Base-by-base conservation (phyloP, 2,113 vertebrate species). In the Tinamus guttatus region DNA sequence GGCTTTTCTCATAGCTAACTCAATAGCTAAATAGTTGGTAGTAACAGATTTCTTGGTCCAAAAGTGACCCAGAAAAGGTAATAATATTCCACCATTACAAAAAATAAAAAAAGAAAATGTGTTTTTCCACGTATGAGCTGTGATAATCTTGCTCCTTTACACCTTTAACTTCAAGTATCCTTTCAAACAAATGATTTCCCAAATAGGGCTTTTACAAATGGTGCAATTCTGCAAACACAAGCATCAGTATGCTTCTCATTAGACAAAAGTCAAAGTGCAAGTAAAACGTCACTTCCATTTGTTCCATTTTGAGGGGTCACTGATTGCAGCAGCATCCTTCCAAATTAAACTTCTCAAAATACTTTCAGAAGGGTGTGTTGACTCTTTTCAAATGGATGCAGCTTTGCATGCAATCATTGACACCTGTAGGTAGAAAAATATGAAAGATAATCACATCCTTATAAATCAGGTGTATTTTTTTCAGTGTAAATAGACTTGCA, bases 151-250 rank as follows among this genome's bases (percentile, higher is more conserved):
- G 36, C 86, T 75, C 68, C 32, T 93, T 80, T 87, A 78, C 30
- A 67, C 59, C 34, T 71, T 73, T 41, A 64, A 89, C 90, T 90
- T 78, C 85, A 58, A 38, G 27, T 63, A 78, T 30, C 28, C 17
- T 77, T 83, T 75, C 64, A 91, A 91, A 65, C 8, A 94, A 88
- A 63, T 63, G 14, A 75, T 93, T 96, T 92, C 51, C 70, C 75
- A 89, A 88, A 88, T 45, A 68, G 15, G 51, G 25, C 54, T 91
- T 87, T 89, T 68, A 83, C 0, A 0, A 91, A 91, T 54, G 25
- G 45, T 43, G n/a, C 40, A 85, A 68, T 93, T 95, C 76, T 86
- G 28, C 30, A 90, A 85, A 81, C n/a, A 81, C 16, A 64, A 32
- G 7, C 52, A 69, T 79, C 45, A 80, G 43, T 76, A n/a, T 6